Conservation (phyloP, 2,113 vertebrate species). For the Sialia sialis region DNA sequence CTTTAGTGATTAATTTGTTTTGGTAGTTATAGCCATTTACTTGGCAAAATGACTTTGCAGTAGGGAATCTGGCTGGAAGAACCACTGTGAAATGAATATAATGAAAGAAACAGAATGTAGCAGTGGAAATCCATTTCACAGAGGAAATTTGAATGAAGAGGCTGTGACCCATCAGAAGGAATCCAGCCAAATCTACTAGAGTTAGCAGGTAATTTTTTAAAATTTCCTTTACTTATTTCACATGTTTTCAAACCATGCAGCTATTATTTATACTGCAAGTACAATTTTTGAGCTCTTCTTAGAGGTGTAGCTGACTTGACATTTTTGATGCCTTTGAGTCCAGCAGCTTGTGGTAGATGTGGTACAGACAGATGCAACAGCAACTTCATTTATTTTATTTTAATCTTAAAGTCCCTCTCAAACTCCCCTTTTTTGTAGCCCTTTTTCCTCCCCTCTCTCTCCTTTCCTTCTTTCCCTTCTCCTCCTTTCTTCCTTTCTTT, state of each 20-base stretch:
- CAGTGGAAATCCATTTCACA: not conserved
- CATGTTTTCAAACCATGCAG: not conserved
- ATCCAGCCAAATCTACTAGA: not conserved
- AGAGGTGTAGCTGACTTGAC: not conserved
- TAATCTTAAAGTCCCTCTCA: not conserved
- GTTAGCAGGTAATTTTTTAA: not conserved
- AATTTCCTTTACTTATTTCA: not conserved
- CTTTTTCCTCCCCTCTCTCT: accelerated
- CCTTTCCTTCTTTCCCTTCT: too few species aligned
- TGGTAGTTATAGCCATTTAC: not conserved
- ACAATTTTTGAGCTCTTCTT: not conserved
- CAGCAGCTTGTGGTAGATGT: not conserved
- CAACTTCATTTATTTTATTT: not conserved
- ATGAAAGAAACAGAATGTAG: not conserved
- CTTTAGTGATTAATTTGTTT: not conserved
- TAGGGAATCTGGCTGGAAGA: not conserved
- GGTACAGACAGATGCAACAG: not conserved
- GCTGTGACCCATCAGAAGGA: not conserved
- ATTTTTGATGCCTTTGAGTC: not conserved
- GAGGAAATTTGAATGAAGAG: not conserved
- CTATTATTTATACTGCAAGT: not conserved
- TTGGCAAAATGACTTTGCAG: not conserved
- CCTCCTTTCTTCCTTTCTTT: not conserved
- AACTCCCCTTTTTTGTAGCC: not conserved
- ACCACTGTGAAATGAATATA: not conserved